phyloP scores from a whole-genome alignment of 2,888 invertebrate genomes.

The Malthinus flaveolus region DNA sequence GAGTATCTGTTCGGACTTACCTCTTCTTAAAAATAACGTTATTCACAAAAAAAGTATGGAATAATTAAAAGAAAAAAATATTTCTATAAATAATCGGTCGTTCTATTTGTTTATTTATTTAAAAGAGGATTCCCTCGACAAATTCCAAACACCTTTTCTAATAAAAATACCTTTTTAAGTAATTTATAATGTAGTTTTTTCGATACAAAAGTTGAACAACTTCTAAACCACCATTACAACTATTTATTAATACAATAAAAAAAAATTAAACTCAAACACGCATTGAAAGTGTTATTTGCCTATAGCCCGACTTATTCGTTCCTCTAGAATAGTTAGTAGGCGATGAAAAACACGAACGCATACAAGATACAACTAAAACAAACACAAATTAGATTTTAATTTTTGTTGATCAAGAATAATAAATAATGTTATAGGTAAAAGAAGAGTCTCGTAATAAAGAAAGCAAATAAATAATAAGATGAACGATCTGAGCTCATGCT shows the following conservation, averaged over 20 bases:
- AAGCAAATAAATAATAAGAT: too few relatives aligned
- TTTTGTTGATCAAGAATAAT: slow-evolving; percentile 4
- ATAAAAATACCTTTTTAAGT: not conserved
- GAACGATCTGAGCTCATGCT: too few relatives aligned
- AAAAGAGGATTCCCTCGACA: too few relatives aligned
- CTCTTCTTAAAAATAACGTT: too few relatives aligned
- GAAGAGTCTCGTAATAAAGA: too few relatives aligned
- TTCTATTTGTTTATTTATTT: too few relatives aligned
- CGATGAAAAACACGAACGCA: slow-evolving; percentile 1
- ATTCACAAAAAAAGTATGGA: too few relatives aligned
- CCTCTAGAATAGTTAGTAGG: not conserved
- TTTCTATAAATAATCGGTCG: too few relatives aligned
- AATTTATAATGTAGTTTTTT: not conserved
- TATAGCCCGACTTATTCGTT: not conserved
- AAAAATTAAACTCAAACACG: slow-evolving; percentile 2
- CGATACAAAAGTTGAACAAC: not conserved
- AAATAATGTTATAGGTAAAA: too few relatives aligned
- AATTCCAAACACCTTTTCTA: too few relatives aligned
- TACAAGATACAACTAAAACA: slow-evolving; percentile 2
- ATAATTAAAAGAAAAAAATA: too few relatives aligned
- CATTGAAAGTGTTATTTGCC: slow-evolving; percentile 2
- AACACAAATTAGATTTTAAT: not conserved
- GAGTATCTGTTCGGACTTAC: too few relatives aligned
- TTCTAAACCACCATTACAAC: not conserved
- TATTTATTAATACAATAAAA: slow-evolving; percentile 5